These are phyloP conservation scores for Oriolus oriolus DNA, from an alignment of 2,113 vertebrate genomes.

Conservation along the genomic window DNA sequence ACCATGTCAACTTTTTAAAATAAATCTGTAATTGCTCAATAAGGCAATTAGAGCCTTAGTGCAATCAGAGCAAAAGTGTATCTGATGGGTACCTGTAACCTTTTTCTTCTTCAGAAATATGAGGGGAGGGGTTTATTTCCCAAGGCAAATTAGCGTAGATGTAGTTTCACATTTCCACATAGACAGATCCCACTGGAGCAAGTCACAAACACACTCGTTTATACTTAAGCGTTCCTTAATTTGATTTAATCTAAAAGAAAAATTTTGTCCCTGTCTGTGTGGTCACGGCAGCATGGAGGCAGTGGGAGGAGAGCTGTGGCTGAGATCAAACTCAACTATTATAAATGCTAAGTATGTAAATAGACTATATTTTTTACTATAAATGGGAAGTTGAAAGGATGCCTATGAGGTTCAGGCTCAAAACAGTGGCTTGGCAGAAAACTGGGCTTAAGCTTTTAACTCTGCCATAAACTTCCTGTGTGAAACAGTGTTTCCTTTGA, in stretches of 20 bases:
- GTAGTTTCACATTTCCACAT: not conserved
- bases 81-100: fast-evolving
- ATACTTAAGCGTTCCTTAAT: not conserved
- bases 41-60: not conserved
- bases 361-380: not conserved
- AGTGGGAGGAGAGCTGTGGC: not conserved
- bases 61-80: not conserved
- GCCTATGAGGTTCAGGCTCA: not conserved
- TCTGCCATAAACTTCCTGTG: not conserved
- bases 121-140: not conserved
- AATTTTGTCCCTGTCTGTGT: not conserved
- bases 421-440: not conserved
- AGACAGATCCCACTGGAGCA: not conserved
- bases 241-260: not conserved
- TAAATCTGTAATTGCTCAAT: not conserved
- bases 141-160: not conserved
- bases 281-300: not conserved
- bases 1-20: not conserved
- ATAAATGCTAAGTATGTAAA: not conserved
- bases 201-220: not conserved
- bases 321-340: not conserved
- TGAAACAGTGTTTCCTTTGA: not conserved
- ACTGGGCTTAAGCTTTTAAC: not conserved
- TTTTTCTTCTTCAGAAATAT: not conserved
- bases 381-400: not conserved